These are phyloP conservation scores for Ephialtes manifestator DNA, from an alignment of 2,888 invertebrate genomes.

Conservation along the genomic window DNA sequence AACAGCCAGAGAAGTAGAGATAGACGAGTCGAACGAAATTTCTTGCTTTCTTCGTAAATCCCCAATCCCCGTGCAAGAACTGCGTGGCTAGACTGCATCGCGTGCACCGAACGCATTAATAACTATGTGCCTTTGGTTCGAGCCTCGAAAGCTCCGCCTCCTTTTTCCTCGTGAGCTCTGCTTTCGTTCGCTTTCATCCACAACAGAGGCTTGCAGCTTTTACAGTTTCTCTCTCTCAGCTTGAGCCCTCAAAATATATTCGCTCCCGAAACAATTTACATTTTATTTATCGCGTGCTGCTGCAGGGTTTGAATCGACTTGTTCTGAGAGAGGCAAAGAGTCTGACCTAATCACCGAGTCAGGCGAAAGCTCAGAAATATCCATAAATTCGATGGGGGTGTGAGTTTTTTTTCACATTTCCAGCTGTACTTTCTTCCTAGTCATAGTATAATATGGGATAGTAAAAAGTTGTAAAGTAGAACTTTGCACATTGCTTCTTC, in stretches of 20 bases:
- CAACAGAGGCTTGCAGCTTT: conserved; percentile 61
- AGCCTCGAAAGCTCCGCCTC: conserved; percentile 70
- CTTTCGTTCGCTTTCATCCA: conserved; percentile 55
- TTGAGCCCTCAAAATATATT: conserved; percentile 73
- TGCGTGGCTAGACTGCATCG: conserved; percentile 78
- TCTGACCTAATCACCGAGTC: conserved; percentile 46
- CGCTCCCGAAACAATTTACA: conserved; percentile 77
- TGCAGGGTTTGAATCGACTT: conserved; percentile 48
- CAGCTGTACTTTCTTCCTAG: neutral
- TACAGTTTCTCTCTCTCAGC: conserved; percentile 51
- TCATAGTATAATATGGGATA: neutral
- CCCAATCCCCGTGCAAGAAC: conserved; percentile 27
- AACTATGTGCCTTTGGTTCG: conserved; percentile 78
- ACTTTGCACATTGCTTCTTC: no score
- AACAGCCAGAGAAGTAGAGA: conserved; percentile 12
- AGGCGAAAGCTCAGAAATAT: conserved; percentile 40
- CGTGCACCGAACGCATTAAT: conserved; percentile 82
- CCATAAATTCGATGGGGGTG: conserved; percentile 28
- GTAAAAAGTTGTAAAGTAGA: no score
- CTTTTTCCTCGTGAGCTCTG: conserved; percentile 71
- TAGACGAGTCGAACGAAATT: conserved; percentile 39
- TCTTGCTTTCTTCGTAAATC: conserved; percentile 31
- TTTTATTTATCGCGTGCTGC: conserved; percentile 76
- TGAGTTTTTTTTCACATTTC: neutral
- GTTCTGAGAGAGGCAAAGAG: conserved; percentile 30